Evolutionary conservation across 2,888 invertebrate genomes (phyloP).

Genomic region (Tillus elongatus): DNA sequence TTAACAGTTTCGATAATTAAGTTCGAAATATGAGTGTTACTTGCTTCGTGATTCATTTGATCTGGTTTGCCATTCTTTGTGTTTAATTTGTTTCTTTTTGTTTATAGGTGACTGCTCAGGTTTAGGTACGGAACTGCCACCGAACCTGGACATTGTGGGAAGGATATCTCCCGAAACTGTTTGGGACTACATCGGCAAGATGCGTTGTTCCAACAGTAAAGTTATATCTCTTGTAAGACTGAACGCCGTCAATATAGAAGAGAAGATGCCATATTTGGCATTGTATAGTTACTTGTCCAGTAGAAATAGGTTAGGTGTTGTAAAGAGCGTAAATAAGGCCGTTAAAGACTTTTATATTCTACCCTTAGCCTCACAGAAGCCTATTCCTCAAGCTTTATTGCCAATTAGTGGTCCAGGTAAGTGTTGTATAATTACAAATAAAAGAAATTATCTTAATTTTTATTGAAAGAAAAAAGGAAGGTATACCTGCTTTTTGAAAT

Average conservation of each 20-base stretch:
- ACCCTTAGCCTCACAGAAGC: slow-evolving; percentile 67
- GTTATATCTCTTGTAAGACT: slow-evolving; percentile 77
- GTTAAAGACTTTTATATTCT: slow-evolving; percentile 92
- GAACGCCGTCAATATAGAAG: slow-evolving; percentile 72
- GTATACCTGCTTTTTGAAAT: slow-evolving; percentile 5
- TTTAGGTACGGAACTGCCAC: slow-evolving; percentile 63
- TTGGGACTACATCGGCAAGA: slow-evolving; percentile 89
- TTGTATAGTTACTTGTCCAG: slow-evolving; percentile 84
- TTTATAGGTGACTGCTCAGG: slow-evolving; percentile 56
- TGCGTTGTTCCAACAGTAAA: slow-evolving; percentile 78
- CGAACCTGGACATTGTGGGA: slow-evolving; percentile 79
- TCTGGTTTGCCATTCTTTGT: too few species aligned
- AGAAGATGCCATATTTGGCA: slow-evolving; percentile 74
- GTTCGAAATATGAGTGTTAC: too few species aligned
- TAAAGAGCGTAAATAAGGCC: slow-evolving; percentile 66
- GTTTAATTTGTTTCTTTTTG: too few species aligned
- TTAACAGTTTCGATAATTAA: too few species aligned
- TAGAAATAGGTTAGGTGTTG: slow-evolving; percentile 74
- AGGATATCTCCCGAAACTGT: slow-evolving; percentile 83
- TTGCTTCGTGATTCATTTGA: too few species aligned
- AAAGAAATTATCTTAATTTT: too few species aligned
- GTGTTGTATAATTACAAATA: slow-evolving; percentile 1
- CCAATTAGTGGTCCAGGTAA: slow-evolving; percentile 63
- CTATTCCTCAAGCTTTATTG: slow-evolving; percentile 59
- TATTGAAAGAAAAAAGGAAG: too few species aligned